These are phyloP conservation scores for Phylloscopus trochilus DNA, from an alignment of 2,113 vertebrate species.

Conservation along the genomic window DNA sequence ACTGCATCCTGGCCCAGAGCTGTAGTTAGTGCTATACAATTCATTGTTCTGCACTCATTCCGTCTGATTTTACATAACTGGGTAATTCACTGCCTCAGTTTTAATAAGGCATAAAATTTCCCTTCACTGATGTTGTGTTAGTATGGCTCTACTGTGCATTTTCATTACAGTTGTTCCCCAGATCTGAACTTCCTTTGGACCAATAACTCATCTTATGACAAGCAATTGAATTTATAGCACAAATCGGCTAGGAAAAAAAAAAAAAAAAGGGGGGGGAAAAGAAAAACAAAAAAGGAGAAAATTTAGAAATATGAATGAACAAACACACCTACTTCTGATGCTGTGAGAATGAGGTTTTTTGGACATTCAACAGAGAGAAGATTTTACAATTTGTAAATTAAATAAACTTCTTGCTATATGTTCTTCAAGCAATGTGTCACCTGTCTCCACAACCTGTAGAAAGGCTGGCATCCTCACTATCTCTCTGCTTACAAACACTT, in stretches of 20 bases:
- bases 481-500: not conserved
- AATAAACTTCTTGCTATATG: not conserved
- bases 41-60: not conserved
- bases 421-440: not conserved
- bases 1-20: not conserved
- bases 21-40: not conserved
- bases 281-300: fast-evolving
- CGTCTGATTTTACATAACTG: not conserved
- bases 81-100: not conserved
- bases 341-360: not conserved
- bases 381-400: not conserved
- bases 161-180: not conserved
- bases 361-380: not conserved
- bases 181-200: not conserved
- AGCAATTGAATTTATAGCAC: not conserved
- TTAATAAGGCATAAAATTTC: not conserved
- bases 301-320: fast-evolving
- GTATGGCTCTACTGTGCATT: not conserved
- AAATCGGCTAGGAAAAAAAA: fast-evolving
- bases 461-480: not conserved
- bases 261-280: fast-evolving
- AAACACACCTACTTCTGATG: fast-evolving
- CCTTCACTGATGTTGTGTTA: not conserved
- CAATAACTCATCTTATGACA: not conserved
- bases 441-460: fast-evolving